These are phyloP conservation scores for Dasypus novemcinctus DNA, from an alignment of 2,113 vertebrate species.

Conservation along the genomic window DNA sequence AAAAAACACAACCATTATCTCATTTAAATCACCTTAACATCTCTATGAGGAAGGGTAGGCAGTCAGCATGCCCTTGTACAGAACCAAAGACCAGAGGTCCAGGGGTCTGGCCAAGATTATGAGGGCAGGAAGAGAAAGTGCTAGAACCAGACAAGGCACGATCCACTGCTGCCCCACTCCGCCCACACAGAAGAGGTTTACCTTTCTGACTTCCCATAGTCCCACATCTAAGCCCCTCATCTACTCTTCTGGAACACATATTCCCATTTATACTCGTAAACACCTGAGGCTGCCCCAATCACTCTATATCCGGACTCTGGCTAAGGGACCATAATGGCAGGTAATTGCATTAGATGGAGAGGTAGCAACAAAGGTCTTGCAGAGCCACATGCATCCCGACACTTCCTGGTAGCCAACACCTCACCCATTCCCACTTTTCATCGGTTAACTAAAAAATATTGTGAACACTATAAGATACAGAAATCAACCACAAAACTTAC, in stretches of 20 bases:
- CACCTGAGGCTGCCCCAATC: accelerated
- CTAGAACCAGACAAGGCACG: neutral
- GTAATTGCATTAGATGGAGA: accelerated
- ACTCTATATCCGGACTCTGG: no score
- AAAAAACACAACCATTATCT: neutral
- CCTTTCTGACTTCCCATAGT: accelerated
- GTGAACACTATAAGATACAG: no score
- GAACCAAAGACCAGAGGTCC: neutral
- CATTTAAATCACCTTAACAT: accelerated
- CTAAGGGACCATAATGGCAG: neutral
- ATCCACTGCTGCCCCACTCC: accelerated
- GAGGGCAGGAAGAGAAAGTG: neutral
- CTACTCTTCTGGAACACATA: neutral
- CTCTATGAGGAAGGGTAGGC: neutral
- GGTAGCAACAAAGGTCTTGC: neutral
- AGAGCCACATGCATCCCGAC: no score
- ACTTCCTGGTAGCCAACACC: accelerated
- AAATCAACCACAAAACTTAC: slow-evolving; percentile 23
- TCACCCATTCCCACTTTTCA: accelerated
- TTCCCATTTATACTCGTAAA: accelerated
- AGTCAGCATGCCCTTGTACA: no score
- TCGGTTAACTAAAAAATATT: accelerated
- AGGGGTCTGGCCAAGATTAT: neutral
- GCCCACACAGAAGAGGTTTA: accelerated
- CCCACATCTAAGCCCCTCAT: accelerated